Evolutionary conservation across 2,113 vertebrate genomes (phyloP), one percentile per base, ranked within the genome.

Genomic region (Pelmatolapia mariae): DNA sequence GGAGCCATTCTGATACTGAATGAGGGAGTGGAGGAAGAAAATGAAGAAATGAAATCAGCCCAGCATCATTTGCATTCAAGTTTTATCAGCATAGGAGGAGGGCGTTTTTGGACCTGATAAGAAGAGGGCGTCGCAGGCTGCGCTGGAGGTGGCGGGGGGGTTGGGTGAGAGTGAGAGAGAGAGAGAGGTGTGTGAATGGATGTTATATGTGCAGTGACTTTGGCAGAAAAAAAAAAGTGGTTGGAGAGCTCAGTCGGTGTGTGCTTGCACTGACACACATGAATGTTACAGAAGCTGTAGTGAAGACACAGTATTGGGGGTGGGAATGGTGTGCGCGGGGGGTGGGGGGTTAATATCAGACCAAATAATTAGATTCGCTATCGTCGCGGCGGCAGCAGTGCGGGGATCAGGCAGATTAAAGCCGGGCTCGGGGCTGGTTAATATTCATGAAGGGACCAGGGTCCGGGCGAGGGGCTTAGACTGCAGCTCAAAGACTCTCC

Each of bases 361-460:
- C 97, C 93, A 97, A 97, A 98, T 99, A 99, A 99, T 99, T 98
- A 98, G 98, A 99, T 99, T 98, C 96, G 96, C 97, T 99, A 98
- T 99, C 98, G 95, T 97, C 96, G 96, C 96, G 81, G 93, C 97
- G 71, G 97, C 97, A 97, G 97, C 98, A 97, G 97, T 96, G 97
- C n/a, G 90, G 96, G n/a, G n/a, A n/a, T n/a, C n/a, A n/a, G n/a
- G n/a, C 97, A 98, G 97, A 99, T 98, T 98, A 98, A 98, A 98
- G 94, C 88, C 81, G 54, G 91, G 94, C 91, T 91, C 50, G 54
- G 87, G 82, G 63, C 95, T 97, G 96, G 96, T 99, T 98, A 98
- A 98, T 99, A 99, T 99, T 99, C 98, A 99, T 98, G 97, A 98
- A 96, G 94, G 93, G 93, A 92, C 90, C 89, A 59, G 93, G 94